These are phyloP conservation scores for Pararge aegeria DNA, from an alignment of 1,140 invertebrate genomes.

Conservation along the genomic window DNA sequence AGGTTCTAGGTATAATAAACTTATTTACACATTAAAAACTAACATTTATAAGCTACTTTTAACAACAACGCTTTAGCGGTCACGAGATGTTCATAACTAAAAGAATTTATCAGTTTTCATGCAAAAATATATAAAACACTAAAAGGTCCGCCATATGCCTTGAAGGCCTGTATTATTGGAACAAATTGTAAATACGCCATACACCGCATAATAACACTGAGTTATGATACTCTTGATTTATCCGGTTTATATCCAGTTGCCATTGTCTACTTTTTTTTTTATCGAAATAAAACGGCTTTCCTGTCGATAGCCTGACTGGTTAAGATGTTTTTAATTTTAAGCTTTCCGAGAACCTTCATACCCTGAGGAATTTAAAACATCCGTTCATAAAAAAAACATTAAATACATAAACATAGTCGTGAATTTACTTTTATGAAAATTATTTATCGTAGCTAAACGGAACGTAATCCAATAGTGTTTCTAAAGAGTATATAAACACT, in stretches of 20 bases:
- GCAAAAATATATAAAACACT: constrained; percentile 77
- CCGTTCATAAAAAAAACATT: too few relatives aligned
- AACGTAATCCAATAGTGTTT: too few relatives aligned
- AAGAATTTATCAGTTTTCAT: constrained; percentile 80
- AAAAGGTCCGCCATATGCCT: constrained; percentile 80
- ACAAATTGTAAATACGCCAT: constrained; percentile 41
- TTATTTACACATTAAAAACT: constrained; percentile 80
- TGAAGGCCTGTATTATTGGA: constrained; percentile 67
- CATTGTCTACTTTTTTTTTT: constrained; percentile 64
- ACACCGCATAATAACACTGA: constrained; percentile 10
- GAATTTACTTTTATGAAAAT: too few relatives aligned
- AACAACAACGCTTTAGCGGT: constrained; percentile 77
- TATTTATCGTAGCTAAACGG: too few relatives aligned
- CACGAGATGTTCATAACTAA: constrained; percentile 80
- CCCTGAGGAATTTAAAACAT: neutral
- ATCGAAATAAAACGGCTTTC: constrained; percentile 25
- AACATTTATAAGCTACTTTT: constrained; percentile 76
- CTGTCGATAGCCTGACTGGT: constrained; percentile 18
- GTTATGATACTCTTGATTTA: constrained; percentile 36
- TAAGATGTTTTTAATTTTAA: neutral
- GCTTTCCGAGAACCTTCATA: neutral
- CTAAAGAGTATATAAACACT: too few relatives aligned
- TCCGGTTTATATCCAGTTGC: constrained; percentile 65
- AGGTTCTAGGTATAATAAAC: constrained; percentile 73
- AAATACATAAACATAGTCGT: too few relatives aligned